Conservation (phyloP, 53 echinoderm and acorn worm genomes). For the Pentamera pediparva region DNA sequence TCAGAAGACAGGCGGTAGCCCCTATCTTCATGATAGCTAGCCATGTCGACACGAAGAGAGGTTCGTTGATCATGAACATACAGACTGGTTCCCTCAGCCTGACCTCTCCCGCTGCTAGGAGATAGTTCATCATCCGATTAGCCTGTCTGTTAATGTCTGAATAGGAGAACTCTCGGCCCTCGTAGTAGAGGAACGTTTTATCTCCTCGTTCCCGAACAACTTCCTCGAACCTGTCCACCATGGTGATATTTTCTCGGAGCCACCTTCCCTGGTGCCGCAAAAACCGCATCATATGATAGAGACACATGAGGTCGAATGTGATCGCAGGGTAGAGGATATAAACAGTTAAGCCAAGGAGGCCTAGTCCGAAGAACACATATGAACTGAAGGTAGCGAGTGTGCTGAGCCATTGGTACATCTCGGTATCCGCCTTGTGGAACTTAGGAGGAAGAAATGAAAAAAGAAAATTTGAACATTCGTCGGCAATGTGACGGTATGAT, state of each 20-base stretch:
- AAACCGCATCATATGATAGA: too few relatives aligned
- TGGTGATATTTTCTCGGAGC: too few relatives aligned
- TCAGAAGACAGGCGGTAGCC: constrained; percentile 48
- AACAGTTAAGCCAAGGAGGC: too few relatives aligned
- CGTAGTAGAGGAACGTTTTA: constrained; percentile 49
- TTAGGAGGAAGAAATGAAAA: too few relatives aligned
- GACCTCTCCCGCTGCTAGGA: constrained; percentile 32
- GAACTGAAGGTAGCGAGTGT: too few relatives aligned
- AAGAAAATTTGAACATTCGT: too few relatives aligned
- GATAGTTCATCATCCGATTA: constrained; percentile 25
- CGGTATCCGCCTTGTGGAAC: too few relatives aligned
- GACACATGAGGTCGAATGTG: neutral
- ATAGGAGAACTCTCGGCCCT: constrained; percentile 51
- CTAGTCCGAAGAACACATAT: too few relatives aligned
- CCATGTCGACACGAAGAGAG: constrained; percentile 46
- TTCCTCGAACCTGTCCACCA: too few relatives aligned
- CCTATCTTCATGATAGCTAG: constrained; percentile 62
- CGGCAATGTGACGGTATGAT: too few relatives aligned
- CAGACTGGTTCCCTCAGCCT: constrained; percentile 40
- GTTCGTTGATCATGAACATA: constrained; percentile 68
- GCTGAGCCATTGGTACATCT: too few relatives aligned
- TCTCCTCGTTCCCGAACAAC: constrained; percentile 22
- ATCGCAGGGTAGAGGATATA: neutral
- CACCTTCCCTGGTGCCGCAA: too few relatives aligned
- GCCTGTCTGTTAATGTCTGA: constrained; percentile 46